Evolutionary conservation across 2,888 invertebrate species (phyloP).

Genomic region (Drosophila melanosoma): DNA sequence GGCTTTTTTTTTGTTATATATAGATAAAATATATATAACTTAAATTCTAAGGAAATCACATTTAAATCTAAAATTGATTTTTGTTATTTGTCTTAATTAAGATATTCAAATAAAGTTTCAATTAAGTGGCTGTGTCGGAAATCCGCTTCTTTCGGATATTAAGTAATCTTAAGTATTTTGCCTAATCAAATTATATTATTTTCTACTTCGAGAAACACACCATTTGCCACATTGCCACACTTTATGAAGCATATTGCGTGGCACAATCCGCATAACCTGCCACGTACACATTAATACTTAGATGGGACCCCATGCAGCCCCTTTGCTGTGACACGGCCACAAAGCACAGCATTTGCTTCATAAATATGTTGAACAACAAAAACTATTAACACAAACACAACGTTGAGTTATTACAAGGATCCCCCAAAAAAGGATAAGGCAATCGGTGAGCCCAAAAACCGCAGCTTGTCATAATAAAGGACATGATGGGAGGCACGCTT

Average conservation of each 20-base stretch:
- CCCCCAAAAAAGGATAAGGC: constrained; percentile 45
- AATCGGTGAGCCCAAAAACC: constrained; percentile 56
- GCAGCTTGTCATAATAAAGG: constrained; percentile 81
- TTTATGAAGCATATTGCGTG: constrained; percentile 58
- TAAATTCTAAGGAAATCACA: neutral
- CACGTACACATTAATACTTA: constrained; percentile 22
- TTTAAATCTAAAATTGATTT: neutral
- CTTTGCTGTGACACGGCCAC: neutral
- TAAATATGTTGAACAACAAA: constrained; percentile 69
- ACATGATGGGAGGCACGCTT: constrained; percentile 61
- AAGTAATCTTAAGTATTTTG: constrained; percentile 22
- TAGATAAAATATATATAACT: too few relatives aligned
- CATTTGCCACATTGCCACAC: constrained; percentile 61
- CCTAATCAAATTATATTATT: constrained; percentile 35
- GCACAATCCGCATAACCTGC: constrained; percentile 60
- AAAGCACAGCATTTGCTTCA: constrained; percentile 21
- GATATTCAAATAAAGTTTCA: neutral
- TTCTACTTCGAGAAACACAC: constrained; percentile 1
- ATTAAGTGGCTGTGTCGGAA: neutral
- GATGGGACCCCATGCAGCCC: neutral
- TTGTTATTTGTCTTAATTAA: neutral
- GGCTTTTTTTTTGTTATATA: too few relatives aligned
- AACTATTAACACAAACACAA: constrained; percentile 70
- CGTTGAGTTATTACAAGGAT: constrained; percentile 60
- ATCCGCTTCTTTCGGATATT: neutral